phyloP scores from a whole-genome alignment of 2,797 vertebrate species.

The Poecilia gillii region DNA sequence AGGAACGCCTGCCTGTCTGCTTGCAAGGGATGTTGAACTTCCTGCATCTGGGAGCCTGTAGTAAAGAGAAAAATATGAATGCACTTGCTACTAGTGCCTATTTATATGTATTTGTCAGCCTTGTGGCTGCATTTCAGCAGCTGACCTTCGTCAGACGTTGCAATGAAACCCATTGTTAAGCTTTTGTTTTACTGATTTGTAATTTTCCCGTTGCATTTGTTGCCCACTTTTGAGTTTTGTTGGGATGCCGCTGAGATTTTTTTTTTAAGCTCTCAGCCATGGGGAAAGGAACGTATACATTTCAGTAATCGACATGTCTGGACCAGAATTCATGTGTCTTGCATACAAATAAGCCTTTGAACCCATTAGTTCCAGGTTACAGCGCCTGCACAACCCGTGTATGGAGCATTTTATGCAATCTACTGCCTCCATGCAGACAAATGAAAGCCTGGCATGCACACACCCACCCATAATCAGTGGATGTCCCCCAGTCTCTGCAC shows the following conservation, averaged over 20 bases:
- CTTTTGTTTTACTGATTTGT: background rate
- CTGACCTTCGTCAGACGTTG: slow-evolving; percentile 26
- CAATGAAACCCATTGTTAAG: slow-evolving; percentile 34
- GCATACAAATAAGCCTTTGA: slow-evolving; percentile 21
- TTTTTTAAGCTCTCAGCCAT: background rate
- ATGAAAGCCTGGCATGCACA: slow-evolving; percentile 50
- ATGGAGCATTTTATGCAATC: slow-evolving; percentile 47
- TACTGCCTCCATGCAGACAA: slow-evolving; percentile 21
- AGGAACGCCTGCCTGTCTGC: slow-evolving; percentile 45
- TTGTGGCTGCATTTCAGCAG: slow-evolving; percentile 38
- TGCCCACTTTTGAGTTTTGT: too few relatives aligned
- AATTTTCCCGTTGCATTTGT: background rate
- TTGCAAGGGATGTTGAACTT: slow-evolving; percentile 75
- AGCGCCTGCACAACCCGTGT: slow-evolving; percentile 25
- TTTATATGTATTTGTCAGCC: background rate
- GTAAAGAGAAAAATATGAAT: slow-evolving; percentile 12
- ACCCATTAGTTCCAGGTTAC: slow-evolving; percentile 21
- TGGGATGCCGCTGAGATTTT: slow-evolving; percentile 14
- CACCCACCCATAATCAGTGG: background rate
- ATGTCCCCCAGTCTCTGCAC: slow-evolving; percentile 30
- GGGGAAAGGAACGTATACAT: background rate
- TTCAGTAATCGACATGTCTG: slow-evolving; percentile 35
- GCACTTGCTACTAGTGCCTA: background rate
- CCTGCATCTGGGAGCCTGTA: slow-evolving; percentile 69
- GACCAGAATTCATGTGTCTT: slow-evolving; percentile 21